Evolutionary conservation across 2,113 vertebrate species (phyloP).

Genomic region (Serinus canaria): DNA sequence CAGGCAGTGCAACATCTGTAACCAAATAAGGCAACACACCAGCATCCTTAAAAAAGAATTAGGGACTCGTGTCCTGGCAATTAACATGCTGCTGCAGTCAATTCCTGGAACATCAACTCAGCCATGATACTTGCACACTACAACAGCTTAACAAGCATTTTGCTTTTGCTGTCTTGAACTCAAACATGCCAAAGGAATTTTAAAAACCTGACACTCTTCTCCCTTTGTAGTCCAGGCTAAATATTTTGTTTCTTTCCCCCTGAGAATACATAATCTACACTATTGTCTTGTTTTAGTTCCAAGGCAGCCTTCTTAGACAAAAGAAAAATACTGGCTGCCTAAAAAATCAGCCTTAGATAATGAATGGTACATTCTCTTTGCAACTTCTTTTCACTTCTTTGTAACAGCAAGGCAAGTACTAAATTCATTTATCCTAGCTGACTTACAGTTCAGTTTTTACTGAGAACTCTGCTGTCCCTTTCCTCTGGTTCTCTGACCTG

Average conservation of each 20-base stretch:
- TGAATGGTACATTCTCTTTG: not conserved
- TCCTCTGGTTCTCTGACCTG: not conserved
- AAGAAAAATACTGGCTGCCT: not conserved
- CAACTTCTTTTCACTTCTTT: not conserved
- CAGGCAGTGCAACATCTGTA: not conserved
- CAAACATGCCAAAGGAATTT: not conserved
- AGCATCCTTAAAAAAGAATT: not conserved
- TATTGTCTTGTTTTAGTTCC: not conserved
- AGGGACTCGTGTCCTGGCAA: not conserved
- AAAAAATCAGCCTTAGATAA: not conserved
- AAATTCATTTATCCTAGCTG: not conserved
- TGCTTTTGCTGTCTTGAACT: not conserved
- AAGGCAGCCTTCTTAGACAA: not conserved
- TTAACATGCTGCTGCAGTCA: not conserved
- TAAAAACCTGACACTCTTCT: not conserved
- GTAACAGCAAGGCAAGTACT: not conserved
- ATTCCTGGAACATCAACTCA: not conserved
- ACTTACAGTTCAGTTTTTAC: not conserved
- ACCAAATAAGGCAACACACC: slow-evolving; percentile 18
- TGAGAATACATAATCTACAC: not conserved
- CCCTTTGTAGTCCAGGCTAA: slow-evolving; percentile 1
- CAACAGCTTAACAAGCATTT: slow-evolving; percentile 9
- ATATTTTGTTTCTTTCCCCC: slow-evolving; percentile 11
- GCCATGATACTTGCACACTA: not conserved
- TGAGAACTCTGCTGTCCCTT: not conserved